A percentile compares a stretch with the other conserved stretches of the same genome.
These are phyloP conservation scores for Pholis gunnellus DNA, from an alignment of 2,113 vertebrate genomes.

Conservation along the genomic window DNA sequence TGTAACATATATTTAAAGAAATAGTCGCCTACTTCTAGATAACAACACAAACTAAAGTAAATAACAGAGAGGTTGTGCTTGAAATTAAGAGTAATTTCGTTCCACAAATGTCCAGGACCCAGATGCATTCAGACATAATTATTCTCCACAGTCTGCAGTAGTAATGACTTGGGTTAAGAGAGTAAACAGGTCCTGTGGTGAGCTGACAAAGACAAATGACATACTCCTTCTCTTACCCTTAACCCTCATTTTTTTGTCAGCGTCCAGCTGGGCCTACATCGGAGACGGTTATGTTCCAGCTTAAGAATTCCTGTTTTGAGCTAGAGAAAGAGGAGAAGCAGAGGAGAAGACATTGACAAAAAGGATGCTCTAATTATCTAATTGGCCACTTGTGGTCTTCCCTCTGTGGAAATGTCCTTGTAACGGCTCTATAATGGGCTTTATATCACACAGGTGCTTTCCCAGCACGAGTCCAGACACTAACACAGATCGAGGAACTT, in stretches of 20 bases:
- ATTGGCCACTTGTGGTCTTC: slow-evolving; percentile 66
- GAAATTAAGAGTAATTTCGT: slow-evolving; percentile 37
- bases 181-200: slow-evolving; percentile 64
- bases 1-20: background rate
- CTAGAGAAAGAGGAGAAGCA: background rate
- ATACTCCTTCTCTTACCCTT: slow-evolving; percentile 7
- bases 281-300: background rate
- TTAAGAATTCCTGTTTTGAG: slow-evolving; percentile 2
- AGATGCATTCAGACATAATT: slow-evolving; percentile 51
- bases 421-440: slow-evolving; percentile 61
- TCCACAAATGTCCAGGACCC: slow-evolving; percentile 21
- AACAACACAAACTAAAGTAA: slow-evolving; percentile 6
- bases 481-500: slow-evolving; percentile 62
- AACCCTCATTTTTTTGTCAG: slow-evolving; percentile 9
- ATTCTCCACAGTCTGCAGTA: slow-evolving; percentile 46
- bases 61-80: background rate
- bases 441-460: slow-evolving; percentile 65
- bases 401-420: slow-evolving; percentile 53
- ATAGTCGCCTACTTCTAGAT: background rate
- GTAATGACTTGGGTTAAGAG: slow-evolving; percentile 61
- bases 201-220: slow-evolving; percentile 63
- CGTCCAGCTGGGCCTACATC: slow-evolving; percentile 26
- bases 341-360: slow-evolving; percentile 22
- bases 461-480: slow-evolving; percentile 40
- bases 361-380: slow-evolving; percentile 64